Base-by-base conservation (phyloP, 2,797 vertebrate species). In the Smutsia gigantea region DNA sequence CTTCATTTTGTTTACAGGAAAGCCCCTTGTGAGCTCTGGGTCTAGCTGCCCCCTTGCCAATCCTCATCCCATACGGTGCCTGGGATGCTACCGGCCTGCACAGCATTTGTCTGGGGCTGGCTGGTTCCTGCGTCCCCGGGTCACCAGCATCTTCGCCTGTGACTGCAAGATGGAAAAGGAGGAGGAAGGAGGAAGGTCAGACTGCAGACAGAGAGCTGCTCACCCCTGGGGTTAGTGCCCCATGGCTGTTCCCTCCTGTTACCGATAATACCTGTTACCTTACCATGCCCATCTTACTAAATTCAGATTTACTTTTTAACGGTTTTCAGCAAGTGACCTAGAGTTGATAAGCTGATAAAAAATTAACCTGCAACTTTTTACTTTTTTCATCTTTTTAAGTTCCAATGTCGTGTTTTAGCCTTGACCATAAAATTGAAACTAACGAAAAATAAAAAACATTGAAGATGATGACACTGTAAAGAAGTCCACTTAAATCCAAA, bases 51-150 rank as follows among this genome's bases (percentile, higher is more conserved):
- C 11, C 17, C 4, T 7, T n/a, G 29, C 42, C 87, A 13, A 18
- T 75, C 31, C 46, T 12, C 19, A 10, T 23, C 10, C 46, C 46
- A 11, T 11, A 46, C 25, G 15, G 31, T 11, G 23, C 10, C 39
- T 34, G 21, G 18, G 39, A 42, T 53, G 55, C 18, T 53, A 31
- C 39, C 27, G 29, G 4, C 15, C n/a, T 11, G 64, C 1, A 0
- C 21, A 15, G 46, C 11, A 1, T 15, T 15, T 0, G 12, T 31
- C 29, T 15, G 25, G 25, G 0, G 14, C 46, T 46, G 46, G 46
- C 46, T 46, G 46, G 11, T 12, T 46, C 46, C 2, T 46, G 11
- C 11, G 46, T 46, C 46, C 46, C 46, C 1, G 46, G 46, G 46
- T 46, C 10, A 46, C 46, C 46, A 46, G 46, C 46, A 46, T 46